phyloP scores from a whole-genome alignment of 2,888 invertebrate species.

The Amblyjoppa proteus region DNA sequence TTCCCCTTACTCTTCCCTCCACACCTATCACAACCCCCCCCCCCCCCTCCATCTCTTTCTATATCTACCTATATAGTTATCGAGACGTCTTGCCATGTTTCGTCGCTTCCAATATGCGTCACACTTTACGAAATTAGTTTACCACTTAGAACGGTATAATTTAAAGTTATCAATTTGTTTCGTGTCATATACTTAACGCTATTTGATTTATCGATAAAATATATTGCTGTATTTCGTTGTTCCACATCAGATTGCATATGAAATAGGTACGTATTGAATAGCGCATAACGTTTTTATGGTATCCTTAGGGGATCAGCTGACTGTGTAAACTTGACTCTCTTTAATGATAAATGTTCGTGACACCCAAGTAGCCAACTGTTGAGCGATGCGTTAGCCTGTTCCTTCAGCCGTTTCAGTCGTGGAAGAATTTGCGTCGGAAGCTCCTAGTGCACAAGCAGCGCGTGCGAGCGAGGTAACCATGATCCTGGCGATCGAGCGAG shows the following conservation, averaged over 20 bases:
- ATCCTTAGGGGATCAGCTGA: neutral
- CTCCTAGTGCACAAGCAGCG: constrained; percentile 35
- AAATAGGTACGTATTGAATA: neutral
- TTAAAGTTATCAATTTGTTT: neutral
- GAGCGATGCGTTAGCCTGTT: constrained; percentile 29
- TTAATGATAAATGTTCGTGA: constrained; percentile 15
- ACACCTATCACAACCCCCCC: neutral
- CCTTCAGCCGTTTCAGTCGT: constrained; percentile 32
- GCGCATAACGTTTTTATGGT: neutral
- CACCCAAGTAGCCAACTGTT: constrained; percentile 5
- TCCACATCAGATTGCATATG: neutral
- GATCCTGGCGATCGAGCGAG: constrained; percentile 55
- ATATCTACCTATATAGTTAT: constrained; percentile 53
- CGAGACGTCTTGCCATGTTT: constrained; percentile 40
- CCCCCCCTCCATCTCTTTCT: constrained; percentile 31
- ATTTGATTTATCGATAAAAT: neutral
- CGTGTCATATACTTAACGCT: too few relatives aligned
- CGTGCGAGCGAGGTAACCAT: constrained; percentile 55
- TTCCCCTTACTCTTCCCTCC: constrained; percentile 35
- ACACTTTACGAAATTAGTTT: constrained; percentile 41
- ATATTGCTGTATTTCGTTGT: neutral
- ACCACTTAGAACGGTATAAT: constrained; percentile 2
- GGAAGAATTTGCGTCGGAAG: constrained; percentile 29
- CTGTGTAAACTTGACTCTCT: neutral
- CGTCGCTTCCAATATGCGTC: constrained; percentile 15